Evolutionary conservation across 2,888 invertebrate species (phyloP).

Genomic region (Cephus spinipes): DNA sequence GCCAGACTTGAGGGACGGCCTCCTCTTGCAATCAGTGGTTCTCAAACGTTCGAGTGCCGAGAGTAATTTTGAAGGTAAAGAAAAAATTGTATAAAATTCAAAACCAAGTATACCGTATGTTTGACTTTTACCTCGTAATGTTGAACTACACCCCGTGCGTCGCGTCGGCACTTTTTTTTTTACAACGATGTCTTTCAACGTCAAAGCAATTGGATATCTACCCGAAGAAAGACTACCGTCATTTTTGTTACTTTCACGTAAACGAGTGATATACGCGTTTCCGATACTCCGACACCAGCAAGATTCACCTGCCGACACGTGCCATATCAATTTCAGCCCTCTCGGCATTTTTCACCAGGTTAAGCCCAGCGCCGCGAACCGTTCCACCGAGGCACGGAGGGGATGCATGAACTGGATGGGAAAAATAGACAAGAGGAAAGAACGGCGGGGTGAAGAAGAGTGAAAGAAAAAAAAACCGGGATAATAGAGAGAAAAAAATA

Average conservation of each 20-base stretch:
- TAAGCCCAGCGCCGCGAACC: slow-evolving; percentile 1
- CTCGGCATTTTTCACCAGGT: slow-evolving; percentile 6
- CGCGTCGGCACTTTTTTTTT: not conserved
- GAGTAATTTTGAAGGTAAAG: not conserved
- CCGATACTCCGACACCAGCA: not conserved
- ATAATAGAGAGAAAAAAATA: slow-evolving; percentile 31
- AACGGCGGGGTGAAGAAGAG: not conserved
- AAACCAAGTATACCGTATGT: not conserved
- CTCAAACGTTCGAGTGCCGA: not conserved
- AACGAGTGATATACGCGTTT: not conserved
- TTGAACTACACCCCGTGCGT: not conserved
- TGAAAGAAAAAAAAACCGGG: not conserved
- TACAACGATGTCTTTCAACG: not conserved
- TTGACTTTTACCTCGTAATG: not conserved
- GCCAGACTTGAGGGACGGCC: not conserved
- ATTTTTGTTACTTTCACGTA: not conserved
- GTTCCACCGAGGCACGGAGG: not conserved
- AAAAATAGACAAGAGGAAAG: not conserved
- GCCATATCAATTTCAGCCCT: not conserved
- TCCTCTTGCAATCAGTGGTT: not conserved
- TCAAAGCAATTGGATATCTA: not conserved
- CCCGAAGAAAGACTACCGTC: not conserved
- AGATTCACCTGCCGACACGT: not conserved
- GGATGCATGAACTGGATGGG: not conserved
- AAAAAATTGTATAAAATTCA: not conserved